phyloP scores from a whole-genome alignment of 2,113 vertebrate genomes.

The Athene cunicularia region DNA sequence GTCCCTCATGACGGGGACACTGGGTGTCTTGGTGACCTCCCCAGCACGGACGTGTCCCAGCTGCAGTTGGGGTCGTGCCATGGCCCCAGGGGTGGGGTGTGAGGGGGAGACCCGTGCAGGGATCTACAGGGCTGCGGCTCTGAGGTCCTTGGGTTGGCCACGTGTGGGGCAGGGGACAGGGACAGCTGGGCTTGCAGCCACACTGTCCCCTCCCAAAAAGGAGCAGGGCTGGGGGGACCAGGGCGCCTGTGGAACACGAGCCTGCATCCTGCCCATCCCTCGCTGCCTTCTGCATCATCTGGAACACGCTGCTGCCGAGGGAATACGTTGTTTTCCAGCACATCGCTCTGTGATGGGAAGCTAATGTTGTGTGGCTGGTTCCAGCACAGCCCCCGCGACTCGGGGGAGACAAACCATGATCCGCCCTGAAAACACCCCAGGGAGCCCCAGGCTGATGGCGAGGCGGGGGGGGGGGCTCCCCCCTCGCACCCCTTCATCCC shows the following conservation, averaged over 20 bases:
- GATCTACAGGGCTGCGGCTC: neutral
- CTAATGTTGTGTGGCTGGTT: constrained; percentile 37
- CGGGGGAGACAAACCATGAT: neutral
- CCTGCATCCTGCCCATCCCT: neutral
- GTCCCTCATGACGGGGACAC: fast-evolving
- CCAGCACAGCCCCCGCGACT: neutral
- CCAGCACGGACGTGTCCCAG: neutral
- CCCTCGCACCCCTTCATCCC: neutral
- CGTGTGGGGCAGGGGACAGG: neutral
- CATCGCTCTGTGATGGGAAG: constrained; percentile 15
- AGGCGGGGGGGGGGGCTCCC: neutral
- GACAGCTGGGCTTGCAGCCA: neutral
- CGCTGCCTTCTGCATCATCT: neutral
- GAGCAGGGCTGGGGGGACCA: neutral
- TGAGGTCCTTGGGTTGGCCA: fast-evolving
- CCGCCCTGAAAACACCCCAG: fast-evolving
- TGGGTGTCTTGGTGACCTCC: neutral
- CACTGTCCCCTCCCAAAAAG: fast-evolving
- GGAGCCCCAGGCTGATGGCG: fast-evolving
- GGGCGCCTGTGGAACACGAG: fast-evolving
- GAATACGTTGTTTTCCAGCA: neutral
- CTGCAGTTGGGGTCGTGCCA: fast-evolving
- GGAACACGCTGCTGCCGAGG: neutral
- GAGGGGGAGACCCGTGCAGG: fast-evolving
- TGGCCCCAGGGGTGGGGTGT: fast-evolving